Conservation (phyloP, 2,888 invertebrate species). For the Cephus spinipes region DNA sequence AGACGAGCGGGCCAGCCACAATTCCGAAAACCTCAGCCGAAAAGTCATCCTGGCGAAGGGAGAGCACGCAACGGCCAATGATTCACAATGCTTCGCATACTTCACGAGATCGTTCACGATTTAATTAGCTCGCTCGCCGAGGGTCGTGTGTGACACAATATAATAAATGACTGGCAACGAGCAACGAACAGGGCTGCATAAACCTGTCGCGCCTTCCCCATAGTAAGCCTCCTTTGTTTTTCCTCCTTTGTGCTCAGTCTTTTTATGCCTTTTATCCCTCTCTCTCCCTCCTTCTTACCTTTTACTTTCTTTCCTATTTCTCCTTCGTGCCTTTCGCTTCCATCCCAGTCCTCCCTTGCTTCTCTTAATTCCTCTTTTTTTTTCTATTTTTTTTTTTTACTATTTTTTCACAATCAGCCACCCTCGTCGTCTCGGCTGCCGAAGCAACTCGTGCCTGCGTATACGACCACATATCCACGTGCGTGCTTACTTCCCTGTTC, state of each 20-base stretch:
- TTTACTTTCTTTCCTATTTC: background rate
- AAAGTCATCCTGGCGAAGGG: too few species aligned
- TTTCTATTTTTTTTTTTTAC: conserved; percentile 11
- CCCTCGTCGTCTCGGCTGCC: conserved; percentile 8
- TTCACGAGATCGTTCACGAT: conserved; percentile 27
- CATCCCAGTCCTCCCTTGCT: conserved; percentile 2
- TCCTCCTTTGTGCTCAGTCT: background rate
- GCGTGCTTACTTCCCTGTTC: background rate
- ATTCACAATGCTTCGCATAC: conserved; percentile 15
- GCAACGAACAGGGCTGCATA: conserved; percentile 29
- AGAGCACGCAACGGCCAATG: conserved; percentile 8
- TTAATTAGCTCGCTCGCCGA: conserved; percentile 27
- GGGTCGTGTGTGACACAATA: conserved; percentile 28
- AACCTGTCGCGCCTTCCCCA: conserved; percentile 26
- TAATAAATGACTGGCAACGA: conserved; percentile 32
- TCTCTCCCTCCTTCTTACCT: background rate
- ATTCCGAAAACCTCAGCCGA: background rate
- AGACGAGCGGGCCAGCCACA: background rate
- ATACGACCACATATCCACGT: background rate
- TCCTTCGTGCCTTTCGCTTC: background rate
- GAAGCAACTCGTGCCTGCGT: background rate
- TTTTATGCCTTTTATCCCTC: background rate
- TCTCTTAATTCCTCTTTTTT: conserved; percentile 14
- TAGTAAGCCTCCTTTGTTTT: conserved; percentile 14
- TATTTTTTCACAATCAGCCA: conserved; percentile 13